phyloP scores from a whole-genome alignment of 2,888 invertebrate genomes.

The Apamea crenata region DNA sequence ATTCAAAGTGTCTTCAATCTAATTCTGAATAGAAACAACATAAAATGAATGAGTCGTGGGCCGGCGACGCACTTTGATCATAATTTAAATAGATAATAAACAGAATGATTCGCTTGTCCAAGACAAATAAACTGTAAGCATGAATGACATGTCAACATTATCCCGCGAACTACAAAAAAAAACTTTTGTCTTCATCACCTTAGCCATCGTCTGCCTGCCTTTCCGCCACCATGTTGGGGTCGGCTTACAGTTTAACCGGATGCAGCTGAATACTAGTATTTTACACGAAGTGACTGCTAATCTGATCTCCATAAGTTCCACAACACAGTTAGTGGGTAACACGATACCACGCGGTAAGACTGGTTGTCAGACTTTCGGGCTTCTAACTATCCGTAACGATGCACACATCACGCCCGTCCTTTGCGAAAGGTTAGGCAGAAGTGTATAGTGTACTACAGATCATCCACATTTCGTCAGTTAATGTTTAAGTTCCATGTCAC shows the following conservation, averaged over 20 bases:
- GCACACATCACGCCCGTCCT: not conserved
- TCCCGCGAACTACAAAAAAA: not conserved
- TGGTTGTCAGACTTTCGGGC: not conserved
- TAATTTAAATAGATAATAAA: conserved; percentile 39
- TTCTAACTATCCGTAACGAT: not conserved
- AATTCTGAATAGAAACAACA: conserved; percentile 16
- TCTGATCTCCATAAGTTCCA: too few relatives aligned
- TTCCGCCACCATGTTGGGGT: not conserved
- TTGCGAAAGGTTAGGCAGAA: not conserved
- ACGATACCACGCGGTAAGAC: too few relatives aligned
- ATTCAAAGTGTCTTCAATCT: conserved; percentile 13
- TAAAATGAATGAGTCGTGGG: not conserved
- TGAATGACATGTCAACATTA: not conserved
- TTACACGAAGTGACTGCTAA: too few relatives aligned
- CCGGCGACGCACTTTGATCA: conserved; percentile 33
- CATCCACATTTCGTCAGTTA: not conserved
- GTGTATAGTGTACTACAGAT: not conserved
- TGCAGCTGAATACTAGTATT: not conserved
- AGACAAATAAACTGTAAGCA: not conserved
- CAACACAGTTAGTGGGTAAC: too few relatives aligned
- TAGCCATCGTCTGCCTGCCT: not conserved
- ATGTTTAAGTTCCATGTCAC: not conserved
- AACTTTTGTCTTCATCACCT: not conserved
- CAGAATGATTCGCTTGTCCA: conserved; percentile 3
- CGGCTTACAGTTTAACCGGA: not conserved